Conservation (phyloP, 2,113 vertebrate genomes). For the Elephantulus edwardii region DNA sequence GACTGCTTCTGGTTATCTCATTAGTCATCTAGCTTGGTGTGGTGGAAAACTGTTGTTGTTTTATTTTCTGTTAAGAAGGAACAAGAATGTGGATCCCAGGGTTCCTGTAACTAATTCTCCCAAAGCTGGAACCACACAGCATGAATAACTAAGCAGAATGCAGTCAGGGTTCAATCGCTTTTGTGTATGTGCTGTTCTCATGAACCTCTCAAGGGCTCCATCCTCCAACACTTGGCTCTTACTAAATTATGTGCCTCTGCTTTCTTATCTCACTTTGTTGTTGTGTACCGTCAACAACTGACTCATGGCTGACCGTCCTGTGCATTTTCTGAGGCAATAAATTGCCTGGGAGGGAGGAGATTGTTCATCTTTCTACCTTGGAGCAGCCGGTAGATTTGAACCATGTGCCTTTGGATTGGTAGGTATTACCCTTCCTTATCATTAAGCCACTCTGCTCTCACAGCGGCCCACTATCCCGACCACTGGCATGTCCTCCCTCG, state of each 20-base stretch:
- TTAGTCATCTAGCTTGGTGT: not conserved
- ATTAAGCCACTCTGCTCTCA: not conserved
- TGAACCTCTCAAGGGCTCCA: not conserved
- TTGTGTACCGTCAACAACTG: too few relatives aligned
- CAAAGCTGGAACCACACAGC: not conserved
- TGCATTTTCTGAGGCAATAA: too few relatives aligned
- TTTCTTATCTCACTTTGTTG: too few relatives aligned
- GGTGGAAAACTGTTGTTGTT: not conserved
- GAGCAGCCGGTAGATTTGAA: too few relatives aligned
- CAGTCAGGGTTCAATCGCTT: not conserved
- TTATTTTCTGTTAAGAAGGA: slow-evolving; percentile 53
- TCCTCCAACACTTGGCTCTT: not conserved
- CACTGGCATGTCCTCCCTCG: too few relatives aligned
- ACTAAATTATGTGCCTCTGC: too few relatives aligned
- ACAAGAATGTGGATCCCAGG: not conserved
- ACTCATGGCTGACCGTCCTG: too few relatives aligned
- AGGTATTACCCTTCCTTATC: too few relatives aligned
- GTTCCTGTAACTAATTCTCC: not conserved
- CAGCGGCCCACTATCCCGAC: not conserved
- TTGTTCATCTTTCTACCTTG: too few relatives aligned
- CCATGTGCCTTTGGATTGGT: too few relatives aligned
- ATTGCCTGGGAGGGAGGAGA: too few relatives aligned
- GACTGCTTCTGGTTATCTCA: not conserved
- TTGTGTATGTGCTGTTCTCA: not conserved
- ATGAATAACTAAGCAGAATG: not conserved